phyloP scores from a whole-genome alignment of 2,888 invertebrate species.

The Sphaerophoria taeniata region DNA sequence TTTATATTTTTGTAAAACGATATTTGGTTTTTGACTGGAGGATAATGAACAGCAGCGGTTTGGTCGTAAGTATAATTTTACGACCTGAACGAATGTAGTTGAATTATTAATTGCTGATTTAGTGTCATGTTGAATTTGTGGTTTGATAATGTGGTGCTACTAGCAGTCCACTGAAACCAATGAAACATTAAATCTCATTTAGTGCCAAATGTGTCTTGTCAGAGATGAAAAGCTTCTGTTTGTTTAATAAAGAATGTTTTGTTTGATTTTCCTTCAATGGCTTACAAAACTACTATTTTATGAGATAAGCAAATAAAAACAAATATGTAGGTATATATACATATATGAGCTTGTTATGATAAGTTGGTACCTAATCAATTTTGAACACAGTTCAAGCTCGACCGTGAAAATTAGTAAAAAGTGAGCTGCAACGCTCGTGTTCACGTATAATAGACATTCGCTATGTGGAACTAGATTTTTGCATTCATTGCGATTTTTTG shows the following conservation, averaged over 20 bases:
- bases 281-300: too few species aligned
- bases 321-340: too few species aligned
- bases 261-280: too few species aligned
- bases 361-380: too few species aligned
- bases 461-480: not conserved
- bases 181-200: constrained; percentile 5
- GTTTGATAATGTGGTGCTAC: not conserved
- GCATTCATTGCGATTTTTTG: not conserved
- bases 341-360: too few species aligned
- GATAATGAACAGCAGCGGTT: not conserved
- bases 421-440: not conserved
- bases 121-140: constrained; percentile 34
- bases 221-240: not conserved
- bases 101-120: constrained; percentile 36
- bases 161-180: not conserved
- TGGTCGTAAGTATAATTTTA: constrained; percentile 18
- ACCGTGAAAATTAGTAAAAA: constrained; percentile 4
- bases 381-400: not conserved
- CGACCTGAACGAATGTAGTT: constrained; percentile 14
- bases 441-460: not conserved
- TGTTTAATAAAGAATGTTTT: too few species aligned
- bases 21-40: constrained; percentile 1
- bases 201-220: constrained; percentile 31
- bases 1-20: constrained; percentile 8
- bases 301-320: too few species aligned